Evolutionary conservation across 2,113 vertebrate species (phyloP).

Genomic region (Spermophilus dauricus): DNA sequence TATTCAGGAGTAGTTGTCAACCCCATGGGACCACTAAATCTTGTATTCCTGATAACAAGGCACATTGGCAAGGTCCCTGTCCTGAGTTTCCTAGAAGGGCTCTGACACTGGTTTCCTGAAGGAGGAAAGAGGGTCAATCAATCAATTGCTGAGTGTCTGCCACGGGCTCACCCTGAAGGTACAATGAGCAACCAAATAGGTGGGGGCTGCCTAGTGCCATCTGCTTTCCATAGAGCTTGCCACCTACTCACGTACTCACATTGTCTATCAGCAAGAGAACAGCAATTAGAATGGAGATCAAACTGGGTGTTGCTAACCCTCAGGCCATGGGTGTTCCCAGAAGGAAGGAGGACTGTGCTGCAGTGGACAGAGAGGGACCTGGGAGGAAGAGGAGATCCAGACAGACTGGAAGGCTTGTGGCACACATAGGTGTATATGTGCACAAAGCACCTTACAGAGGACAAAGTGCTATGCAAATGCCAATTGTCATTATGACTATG

Average conservation of each 20-base stretch:
- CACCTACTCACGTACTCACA: not conserved
- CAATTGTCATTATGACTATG: not conserved
- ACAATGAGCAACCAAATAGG: not conserved
- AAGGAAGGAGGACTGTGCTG: not conserved
- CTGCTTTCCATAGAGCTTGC: not conserved
- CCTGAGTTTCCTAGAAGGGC: not conserved
- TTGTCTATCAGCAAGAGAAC: not conserved
- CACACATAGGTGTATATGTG: not conserved
- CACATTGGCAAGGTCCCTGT: not conserved
- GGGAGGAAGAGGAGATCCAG: not conserved
- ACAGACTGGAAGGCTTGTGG: not conserved
- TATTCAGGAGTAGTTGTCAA: not conserved
- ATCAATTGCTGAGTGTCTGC: not conserved
- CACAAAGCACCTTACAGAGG: not conserved
- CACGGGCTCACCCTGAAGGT: not conserved
- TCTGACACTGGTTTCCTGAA: constrained; percentile 10
- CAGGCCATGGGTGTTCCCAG: not conserved
- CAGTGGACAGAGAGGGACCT: not conserved
- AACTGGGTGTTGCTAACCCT: not conserved
- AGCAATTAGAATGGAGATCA: not conserved
- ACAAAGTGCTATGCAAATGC: not conserved
- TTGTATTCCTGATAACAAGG: not conserved
- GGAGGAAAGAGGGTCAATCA: not conserved
- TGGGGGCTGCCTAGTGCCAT: not conserved
- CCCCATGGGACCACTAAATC: not conserved